Base-by-base conservation (phyloP, 1,140 invertebrate genomes). In the Tetraneura akinire region DNA sequence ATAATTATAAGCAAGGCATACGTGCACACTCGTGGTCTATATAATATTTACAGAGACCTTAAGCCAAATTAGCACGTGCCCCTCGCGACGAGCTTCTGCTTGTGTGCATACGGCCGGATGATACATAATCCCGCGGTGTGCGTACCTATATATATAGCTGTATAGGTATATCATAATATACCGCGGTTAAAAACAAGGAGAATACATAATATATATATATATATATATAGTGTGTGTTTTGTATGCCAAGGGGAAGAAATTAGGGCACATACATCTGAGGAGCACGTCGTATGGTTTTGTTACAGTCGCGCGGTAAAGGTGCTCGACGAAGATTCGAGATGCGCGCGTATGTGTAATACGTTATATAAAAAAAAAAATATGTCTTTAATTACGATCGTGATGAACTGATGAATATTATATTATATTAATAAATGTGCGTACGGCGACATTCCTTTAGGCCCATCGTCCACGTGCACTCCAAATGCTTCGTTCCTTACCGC, bases 51-150 rank as follows among this genome's bases (percentile, higher is more conserved):
- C 21, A 23, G 6, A 68, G 32, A 47, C 21, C 64, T 21, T 3
- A 23, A 47, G 66, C 42, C 37, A 47, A 76, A 76, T 76, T 76
- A 76, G 73, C 73, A 76, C 73, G 73, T 76, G 73, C 73, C 73
- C 49, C 3, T 37, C 51, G 32, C 37, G 64, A 45, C 4, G 66
- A 47, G 66, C 66, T 68, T 68, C 66, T 68, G 21, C 42, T 2
- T 16, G 16, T 2, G 64, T 68, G 21, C 42, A 0, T 16, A 23
- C 6, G 64, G 66, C 66, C 66, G 66, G 66, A 68, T 68, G 66
- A 68, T 42, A 23, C n/a, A 23, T 23, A 68, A 68, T 68, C 66
- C 21, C 64, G 32, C 1, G n/a, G 37, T n/a, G 37, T 32, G n/a
- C 9, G n/a, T 8, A 1, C 21, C n/a, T 11, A 14, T 47, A 14